Percentiles rank a stretch among this genome's conserved stretches.
phyloP scores from a whole-genome alignment of 2,888 invertebrate species.

The Leptinotarsa peninsularis region DNA sequence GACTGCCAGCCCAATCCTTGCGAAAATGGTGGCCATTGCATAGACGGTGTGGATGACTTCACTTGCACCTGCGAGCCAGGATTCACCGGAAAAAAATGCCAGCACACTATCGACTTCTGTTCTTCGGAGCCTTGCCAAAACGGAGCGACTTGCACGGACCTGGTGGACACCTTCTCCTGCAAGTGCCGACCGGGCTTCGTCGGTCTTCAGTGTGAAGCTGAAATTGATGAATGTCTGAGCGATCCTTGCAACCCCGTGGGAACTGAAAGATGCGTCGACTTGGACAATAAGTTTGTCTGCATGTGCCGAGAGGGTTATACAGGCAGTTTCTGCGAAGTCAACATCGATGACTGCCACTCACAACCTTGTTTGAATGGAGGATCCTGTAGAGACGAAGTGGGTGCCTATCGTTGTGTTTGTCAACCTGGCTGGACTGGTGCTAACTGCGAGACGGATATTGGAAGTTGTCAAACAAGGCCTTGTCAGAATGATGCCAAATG shows the following conservation, averaged over 20 bases:
- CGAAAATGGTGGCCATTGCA: constrained; percentile 91
- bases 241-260: constrained; percentile 93
- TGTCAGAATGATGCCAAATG: constrained; percentile 94
- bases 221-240: constrained; percentile 90
- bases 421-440: constrained; percentile 88
- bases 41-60: constrained; percentile 86
- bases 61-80: constrained; percentile 93
- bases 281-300: constrained; percentile 88
- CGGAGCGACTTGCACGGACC: constrained; percentile 88
- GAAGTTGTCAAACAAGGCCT: constrained; percentile 86
- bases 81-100: constrained; percentile 92
- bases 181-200: constrained; percentile 94
- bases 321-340: constrained; percentile 85
- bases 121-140: constrained; percentile 91
- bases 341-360: constrained; percentile 88
- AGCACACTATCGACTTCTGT: constrained; percentile 87
- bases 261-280: constrained; percentile 89
- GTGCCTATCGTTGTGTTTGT: constrained; percentile 85
- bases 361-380: constrained; percentile 92
- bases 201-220: constrained; percentile 93
- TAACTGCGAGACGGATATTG: constrained; percentile 88
- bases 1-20: constrained; percentile 92
- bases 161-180: constrained; percentile 90
- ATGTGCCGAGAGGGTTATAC: constrained; percentile 90
- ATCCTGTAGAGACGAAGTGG: constrained; percentile 86